Evolutionary conservation across 2,797 vertebrate species (phyloP).

Genomic region (Eulemur coronatus): DNA sequence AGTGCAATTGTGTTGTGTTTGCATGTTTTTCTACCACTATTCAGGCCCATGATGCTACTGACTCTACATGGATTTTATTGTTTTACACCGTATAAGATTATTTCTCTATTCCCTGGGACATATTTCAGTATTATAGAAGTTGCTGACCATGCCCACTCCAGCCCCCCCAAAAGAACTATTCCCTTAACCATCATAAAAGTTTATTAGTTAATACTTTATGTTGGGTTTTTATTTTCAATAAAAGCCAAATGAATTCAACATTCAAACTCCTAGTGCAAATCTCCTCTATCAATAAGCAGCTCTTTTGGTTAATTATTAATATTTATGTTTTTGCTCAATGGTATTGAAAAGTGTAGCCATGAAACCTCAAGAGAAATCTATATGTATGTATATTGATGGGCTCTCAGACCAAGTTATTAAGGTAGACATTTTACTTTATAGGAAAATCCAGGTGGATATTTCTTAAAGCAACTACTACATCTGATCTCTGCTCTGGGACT

Average conservation of each 20-base stretch:
- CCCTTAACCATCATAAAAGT: not conserved
- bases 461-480: not conserved
- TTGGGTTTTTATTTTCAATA: not conserved
- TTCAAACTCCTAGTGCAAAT: not conserved
- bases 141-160: not conserved
- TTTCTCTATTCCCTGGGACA: not conserved
- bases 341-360: not conserved
- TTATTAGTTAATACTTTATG: slow-evolving; percentile 17
- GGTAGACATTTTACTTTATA: not conserved
- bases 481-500: not conserved
- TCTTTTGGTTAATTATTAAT: slow-evolving; percentile 21
- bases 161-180: not conserved
- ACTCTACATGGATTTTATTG: not conserved
- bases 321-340: not conserved
- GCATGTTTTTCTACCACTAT: not conserved
- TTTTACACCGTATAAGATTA: not conserved
- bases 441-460: not conserved
- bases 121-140: not conserved
- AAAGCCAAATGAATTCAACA: not conserved
- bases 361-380: not conserved
- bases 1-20: not conserved
- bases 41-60: not conserved
- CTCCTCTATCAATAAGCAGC: not conserved
- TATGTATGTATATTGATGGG: not conserved
- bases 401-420: not conserved